Conservation (phyloP, 2,888 invertebrate genomes). For the Drosophila siamana region DNA sequence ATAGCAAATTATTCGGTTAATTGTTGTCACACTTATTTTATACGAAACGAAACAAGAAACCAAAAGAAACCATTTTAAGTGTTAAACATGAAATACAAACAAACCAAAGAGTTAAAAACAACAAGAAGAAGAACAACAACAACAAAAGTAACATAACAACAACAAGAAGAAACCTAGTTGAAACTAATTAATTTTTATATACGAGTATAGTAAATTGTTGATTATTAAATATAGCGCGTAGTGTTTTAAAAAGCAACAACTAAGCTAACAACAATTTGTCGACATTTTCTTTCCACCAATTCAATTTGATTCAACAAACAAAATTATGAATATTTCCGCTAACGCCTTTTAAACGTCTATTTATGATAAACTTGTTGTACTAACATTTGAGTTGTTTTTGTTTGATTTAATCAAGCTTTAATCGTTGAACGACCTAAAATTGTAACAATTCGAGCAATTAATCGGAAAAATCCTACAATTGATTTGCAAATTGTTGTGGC, state of each 20-base stretch:
- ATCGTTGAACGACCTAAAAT: constrained; percentile 81
- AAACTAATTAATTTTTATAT: constrained; percentile 77
- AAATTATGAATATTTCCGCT: constrained; percentile 9
- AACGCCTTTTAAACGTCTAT: constrained; percentile 16
- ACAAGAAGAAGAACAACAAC: constrained; percentile 41
- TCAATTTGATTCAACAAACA: neutral
- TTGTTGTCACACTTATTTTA: constrained; percentile 76
- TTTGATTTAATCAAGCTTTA: constrained; percentile 76
- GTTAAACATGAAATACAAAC: constrained; percentile 70
- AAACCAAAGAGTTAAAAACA: constrained; percentile 74
- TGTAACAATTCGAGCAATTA: constrained; percentile 46
- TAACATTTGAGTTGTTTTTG: constrained; percentile 24
- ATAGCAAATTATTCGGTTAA: constrained; percentile 77
- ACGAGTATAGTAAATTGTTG: constrained; percentile 77
- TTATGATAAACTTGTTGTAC: neutral
- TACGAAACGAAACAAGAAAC: constrained; percentile 40
- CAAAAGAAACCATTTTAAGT: constrained; percentile 59
- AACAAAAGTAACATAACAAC: constrained; percentile 38
- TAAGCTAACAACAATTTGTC: constrained; percentile 56
- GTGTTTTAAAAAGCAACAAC: constrained; percentile 70
- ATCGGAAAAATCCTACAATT: constrained; percentile 41
- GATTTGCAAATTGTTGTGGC: constrained; percentile 75
- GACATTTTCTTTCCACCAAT: neutral
- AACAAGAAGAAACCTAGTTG: constrained; percentile 61
- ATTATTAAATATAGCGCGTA: constrained; percentile 79